Evolutionary conservation across 2,113 vertebrate genomes (phyloP).

Genomic region (Edolisoma coerulescens): DNA sequence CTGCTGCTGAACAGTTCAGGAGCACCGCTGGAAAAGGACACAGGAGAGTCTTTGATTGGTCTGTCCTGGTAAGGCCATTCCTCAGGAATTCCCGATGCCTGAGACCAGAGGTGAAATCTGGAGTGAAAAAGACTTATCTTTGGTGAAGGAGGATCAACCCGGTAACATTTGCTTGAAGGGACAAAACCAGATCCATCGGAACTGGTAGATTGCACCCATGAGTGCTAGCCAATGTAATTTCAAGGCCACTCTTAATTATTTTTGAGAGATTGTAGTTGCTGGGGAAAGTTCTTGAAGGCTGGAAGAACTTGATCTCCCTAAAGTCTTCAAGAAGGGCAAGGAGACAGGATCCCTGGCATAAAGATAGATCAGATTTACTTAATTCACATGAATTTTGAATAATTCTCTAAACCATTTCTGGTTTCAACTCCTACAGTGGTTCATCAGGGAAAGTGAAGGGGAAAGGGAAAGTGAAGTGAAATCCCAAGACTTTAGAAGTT

Average conservation of each 20-base stretch:
- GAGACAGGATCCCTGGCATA: not conserved
- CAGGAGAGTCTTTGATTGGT: not conserved
- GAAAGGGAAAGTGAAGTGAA: not conserved
- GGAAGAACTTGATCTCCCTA: not conserved
- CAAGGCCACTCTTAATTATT: not conserved
- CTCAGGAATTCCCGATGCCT: not conserved
- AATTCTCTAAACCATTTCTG: not conserved
- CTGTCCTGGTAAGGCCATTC: not conserved
- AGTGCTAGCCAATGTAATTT: not conserved
- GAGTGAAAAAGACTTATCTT: not conserved
- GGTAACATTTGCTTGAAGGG: not conserved
- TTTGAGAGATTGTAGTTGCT: not conserved
- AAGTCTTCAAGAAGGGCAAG: not conserved
- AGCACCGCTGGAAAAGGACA: fast-evolving
- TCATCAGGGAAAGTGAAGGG: not conserved
- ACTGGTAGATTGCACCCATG: not conserved
- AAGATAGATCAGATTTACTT: not conserved
- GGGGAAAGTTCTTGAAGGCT: not conserved
- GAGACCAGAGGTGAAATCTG: not conserved
- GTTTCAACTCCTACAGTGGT: not conserved
- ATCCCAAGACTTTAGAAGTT: not conserved
- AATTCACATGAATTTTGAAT: not conserved
- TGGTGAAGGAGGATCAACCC: not conserved
- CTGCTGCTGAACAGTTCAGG: not conserved
- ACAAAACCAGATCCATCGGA: not conserved